phyloP scores from a whole-genome alignment of 2,888 invertebrate genomes.

The Latrodectus elegans region DNA sequence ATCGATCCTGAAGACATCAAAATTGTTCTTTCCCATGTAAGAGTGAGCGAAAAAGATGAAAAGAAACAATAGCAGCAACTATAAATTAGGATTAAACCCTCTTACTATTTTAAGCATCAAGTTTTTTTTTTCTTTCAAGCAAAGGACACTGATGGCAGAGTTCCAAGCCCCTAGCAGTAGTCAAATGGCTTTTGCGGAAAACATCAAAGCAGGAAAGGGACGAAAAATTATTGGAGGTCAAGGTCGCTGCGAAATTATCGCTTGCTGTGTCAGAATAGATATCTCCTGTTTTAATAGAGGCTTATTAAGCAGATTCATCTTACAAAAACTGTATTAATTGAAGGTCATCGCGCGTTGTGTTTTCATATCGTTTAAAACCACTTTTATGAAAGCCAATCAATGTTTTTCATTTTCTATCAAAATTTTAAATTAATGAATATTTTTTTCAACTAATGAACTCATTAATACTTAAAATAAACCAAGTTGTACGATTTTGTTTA shows the following conservation, averaged over 20 bases:
- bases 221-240: background rate
- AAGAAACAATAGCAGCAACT: background rate
- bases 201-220: background rate
- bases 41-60: background rate
- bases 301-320: background rate
- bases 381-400: no score
- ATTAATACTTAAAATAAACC: no score
- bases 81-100: conserved; percentile 1
- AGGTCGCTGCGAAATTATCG: background rate
- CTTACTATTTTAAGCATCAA: background rate
- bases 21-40: background rate
- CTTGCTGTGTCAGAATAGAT: background rate
- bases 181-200: background rate
- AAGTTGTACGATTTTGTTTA: no score
- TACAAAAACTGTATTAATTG: no score
- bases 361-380: no score
- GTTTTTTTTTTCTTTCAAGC: background rate
- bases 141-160: background rate
- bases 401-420: no score
- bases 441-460: no score
- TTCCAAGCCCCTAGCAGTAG: background rate
- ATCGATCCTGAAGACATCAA: background rate
- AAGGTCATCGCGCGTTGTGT: no score
- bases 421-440: no score
- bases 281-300: background rate